Evolutionary conservation across 2,888 invertebrate species (phyloP), one percentile per base, ranked within the genome.

Genomic region (Idaea dimidiata): DNA sequence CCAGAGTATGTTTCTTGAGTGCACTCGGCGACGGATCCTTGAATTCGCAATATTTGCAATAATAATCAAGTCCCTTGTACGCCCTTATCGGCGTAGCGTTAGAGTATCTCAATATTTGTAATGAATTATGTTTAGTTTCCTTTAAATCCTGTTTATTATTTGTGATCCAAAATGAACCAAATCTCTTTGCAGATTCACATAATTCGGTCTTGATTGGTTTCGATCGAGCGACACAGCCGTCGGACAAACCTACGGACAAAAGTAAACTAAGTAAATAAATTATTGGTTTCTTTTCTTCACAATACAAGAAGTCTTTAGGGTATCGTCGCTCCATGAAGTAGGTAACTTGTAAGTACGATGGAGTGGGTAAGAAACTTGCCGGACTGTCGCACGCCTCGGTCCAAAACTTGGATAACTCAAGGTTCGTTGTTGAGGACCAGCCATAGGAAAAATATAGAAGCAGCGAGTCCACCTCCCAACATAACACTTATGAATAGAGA

Each of bases 1-100:
- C 53, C 10, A 83, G 66, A 0, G 81, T 81, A 62, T 88, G 88
- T 0, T 57, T 63, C 66, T 87, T 88, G 1, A 88, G 70, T 33
- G 83, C 82, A 0, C 72, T 72, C 0, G 86, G 77, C 2, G 78
- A 66, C 0, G 66, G 62, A 24, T 66, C 84, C n/a, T 78, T 72
- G 0, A 77, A 67, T 0, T 61, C 57, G 63, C 88, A 88, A 65
- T 80, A 87, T 32, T 75, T 77, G 61, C 88, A 88, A 0, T 69
- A 73, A 64, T 82, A 88, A 0, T 84, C 84, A 7, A 75, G 57
- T 16, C 79, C 82, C 0, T 74, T 75, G 60, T 73, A 77, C 54
- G 73, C 73, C 31, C 79, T 71, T 17, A 88, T 81, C 0, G 88
- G 87, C 1, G 87, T 87, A 0, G 87, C 87, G 60, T 86, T 88